Conservation (phyloP, 2,888 invertebrate genomes). For the Sericinus montela region DNA sequence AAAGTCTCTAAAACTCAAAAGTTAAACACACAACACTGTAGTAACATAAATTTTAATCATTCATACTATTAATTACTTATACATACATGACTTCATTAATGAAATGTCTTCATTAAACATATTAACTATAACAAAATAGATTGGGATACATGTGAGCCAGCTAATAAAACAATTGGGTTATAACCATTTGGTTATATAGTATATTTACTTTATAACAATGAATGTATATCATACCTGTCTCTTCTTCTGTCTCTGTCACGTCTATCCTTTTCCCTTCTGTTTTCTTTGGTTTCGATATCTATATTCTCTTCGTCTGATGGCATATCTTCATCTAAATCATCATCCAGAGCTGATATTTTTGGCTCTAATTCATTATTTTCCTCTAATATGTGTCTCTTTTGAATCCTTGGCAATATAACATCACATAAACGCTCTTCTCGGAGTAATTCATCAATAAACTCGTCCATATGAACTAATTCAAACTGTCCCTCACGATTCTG, state of each 20-base stretch:
- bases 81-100: too few relatives aligned
- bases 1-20: too few relatives aligned
- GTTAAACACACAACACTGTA: too few relatives aligned
- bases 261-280: conserved; percentile 62
- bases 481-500: conserved; percentile 94
- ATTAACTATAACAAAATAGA: too few relatives aligned
- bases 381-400: conserved; percentile 94
- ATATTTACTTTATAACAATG: too few relatives aligned
- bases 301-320: conserved; percentile 82
- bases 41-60: too few relatives aligned
- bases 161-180: too few relatives aligned
- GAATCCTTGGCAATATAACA: conserved; percentile 95
- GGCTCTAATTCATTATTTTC: conserved; percentile 96
- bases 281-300: conserved; percentile 63
- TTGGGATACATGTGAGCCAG: too few relatives aligned
- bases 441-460: conserved; percentile 96
- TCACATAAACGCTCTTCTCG: conserved; percentile 97
- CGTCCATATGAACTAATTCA: conserved; percentile 97
- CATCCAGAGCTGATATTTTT: conserved; percentile 93
- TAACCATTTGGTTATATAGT: too few relatives aligned
- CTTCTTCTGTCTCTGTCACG: conserved; percentile 59
- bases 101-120: too few relatives aligned
- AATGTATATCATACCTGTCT: conserved; percentile 54
- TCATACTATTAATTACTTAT: too few relatives aligned
- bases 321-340: conserved; percentile 92